phyloP scores from a whole-genome alignment of 2,888 invertebrate genomes.

The Nezara viridula region DNA sequence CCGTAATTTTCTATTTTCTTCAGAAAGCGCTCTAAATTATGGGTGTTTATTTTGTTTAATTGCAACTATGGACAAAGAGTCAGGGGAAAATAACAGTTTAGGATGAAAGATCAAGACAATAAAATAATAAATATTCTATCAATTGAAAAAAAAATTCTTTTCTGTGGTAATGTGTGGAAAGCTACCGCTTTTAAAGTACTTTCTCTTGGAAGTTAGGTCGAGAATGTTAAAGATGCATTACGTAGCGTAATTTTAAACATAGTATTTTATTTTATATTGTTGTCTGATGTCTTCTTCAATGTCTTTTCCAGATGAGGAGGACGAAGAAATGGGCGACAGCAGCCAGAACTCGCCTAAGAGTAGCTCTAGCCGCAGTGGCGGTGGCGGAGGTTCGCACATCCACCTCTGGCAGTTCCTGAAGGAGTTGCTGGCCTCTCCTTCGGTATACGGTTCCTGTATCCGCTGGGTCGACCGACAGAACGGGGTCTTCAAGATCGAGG shows the following conservation, averaged over 20 bases:
- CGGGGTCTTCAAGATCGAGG: constrained; percentile 99
- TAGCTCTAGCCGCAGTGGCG: constrained; percentile 64
- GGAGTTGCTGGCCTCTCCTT: constrained; percentile 91
- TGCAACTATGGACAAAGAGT: too few relatives aligned
- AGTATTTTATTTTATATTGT: not conserved
- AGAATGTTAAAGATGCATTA: not conserved
- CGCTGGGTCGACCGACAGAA: constrained; percentile 95
- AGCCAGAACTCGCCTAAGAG: constrained; percentile 63
- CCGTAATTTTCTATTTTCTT: too few relatives aligned
- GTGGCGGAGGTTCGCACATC: constrained; percentile 85
- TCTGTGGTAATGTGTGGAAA: constrained; percentile 7
- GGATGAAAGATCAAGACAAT: too few relatives aligned
- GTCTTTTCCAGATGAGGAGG: constrained; percentile 65
- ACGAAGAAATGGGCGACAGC: constrained; percentile 64
- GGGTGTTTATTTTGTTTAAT: too few relatives aligned
- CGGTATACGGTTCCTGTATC: constrained; percentile 92
- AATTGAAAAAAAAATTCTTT: not conserved
- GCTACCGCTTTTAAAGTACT: not conserved
- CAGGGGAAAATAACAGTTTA: too few relatives aligned
- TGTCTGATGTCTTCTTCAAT: not conserved
- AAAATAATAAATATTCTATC: not conserved
- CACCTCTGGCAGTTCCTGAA: constrained; percentile 99
- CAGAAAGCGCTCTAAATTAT: too few relatives aligned
- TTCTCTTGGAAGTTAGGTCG: not conserved
- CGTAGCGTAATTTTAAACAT: too few relatives aligned